Percentiles rank a stretch among this genome's conserved stretches.
Evolutionary conservation across 2,797 vertebrate species (phyloP).

Genomic region (Neomorphus geoffroyi): DNA sequence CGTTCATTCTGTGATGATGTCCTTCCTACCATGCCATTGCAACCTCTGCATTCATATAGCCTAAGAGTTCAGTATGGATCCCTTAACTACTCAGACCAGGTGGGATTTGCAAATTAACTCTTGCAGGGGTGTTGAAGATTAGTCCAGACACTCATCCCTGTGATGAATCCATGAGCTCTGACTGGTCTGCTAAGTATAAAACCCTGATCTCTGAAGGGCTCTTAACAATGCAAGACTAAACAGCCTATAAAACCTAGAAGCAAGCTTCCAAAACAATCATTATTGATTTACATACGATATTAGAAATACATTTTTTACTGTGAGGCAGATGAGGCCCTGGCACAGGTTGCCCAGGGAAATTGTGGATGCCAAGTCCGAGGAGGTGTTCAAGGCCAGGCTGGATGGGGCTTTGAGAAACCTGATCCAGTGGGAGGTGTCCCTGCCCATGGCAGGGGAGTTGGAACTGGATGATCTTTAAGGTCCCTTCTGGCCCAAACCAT

Average conservation of each 20-base stretch:
- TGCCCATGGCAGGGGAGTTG: too few species aligned
- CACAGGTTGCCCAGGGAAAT: too few species aligned
- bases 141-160: neutral
- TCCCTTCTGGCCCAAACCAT: too few species aligned
- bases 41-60: neutral
- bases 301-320: too few species aligned
- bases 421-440: too few species aligned
- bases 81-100: neutral
- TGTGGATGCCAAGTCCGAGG: too few species aligned
- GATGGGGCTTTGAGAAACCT: too few species aligned
- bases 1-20: fast-evolving
- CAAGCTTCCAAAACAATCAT: neutral
- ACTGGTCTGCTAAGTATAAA: neutral
- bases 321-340: too few species aligned
- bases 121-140: neutral
- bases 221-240: neutral
- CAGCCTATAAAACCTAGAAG: neutral
- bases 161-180: neutral
- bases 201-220: neutral
- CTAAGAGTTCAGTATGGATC: neutral
- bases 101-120: neutral
- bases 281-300: neutral
- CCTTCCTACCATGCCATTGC: neutral
- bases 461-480: too few species aligned
- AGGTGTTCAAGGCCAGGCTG: too few species aligned